Evolutionary conservation across 2,113 vertebrate species (phyloP).

Genomic region (Lagopus leucura): DNA sequence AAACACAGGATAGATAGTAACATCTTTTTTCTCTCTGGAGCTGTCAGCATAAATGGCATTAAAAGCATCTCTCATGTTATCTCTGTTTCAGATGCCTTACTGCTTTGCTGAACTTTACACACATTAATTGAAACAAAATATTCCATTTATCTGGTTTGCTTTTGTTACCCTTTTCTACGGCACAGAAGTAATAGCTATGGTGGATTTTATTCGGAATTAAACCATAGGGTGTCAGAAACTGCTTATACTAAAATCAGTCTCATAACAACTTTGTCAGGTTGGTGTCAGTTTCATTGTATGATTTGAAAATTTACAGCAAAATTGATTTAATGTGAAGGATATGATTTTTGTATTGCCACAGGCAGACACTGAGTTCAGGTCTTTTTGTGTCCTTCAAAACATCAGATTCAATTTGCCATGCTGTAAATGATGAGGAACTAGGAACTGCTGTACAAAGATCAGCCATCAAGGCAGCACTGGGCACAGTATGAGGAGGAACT

Average conservation of each 20-base stretch:
- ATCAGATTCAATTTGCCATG: not conserved
- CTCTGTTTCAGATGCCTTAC: not conserved
- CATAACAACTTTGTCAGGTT: not conserved
- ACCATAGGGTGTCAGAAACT: not conserved
- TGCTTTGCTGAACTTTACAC: not conserved
- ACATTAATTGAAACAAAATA: not conserved
- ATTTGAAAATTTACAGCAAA: not conserved
- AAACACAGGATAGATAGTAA: not conserved
- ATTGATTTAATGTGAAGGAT: not conserved
- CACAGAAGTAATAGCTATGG: not conserved
- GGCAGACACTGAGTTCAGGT: rapidly evolving
- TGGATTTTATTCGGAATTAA: not conserved
- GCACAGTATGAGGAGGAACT: not conserved
- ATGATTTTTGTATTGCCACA: not conserved
- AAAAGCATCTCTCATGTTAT: not conserved
- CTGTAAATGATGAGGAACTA: not conserved
- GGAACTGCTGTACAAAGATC: not conserved
- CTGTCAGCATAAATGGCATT: not conserved
- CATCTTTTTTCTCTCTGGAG: not conserved
- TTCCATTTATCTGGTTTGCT: not conserved
- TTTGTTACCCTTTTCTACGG: not conserved
- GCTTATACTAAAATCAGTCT: not conserved
- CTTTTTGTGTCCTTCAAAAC: not conserved
- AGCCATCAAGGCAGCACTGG: not conserved
- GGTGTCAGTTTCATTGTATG: not conserved